Conservation (phyloP, 2,797 vertebrate species). For the Catamblyrhynchus diadema region DNA sequence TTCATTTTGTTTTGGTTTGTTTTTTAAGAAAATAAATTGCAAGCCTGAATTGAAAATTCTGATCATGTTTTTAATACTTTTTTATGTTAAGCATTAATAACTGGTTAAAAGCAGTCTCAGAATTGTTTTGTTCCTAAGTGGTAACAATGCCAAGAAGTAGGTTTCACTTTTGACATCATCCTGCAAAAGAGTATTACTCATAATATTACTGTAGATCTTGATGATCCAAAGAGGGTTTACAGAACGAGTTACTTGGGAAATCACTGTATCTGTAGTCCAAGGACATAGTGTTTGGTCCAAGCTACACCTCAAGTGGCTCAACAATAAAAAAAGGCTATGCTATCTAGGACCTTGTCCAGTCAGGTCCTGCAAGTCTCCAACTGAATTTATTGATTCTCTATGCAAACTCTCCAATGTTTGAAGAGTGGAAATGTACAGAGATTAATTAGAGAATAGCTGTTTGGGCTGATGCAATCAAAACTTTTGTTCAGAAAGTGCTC, state of each 20-base stretch:
- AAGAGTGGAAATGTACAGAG: neutral
- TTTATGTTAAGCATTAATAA: neutral
- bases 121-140: neutral
- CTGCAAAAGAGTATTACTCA: neutral
- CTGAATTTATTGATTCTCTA: neutral
- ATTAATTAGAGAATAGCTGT: neutral
- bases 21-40: neutral
- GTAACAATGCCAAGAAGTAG: neutral
- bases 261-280: neutral
- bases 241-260: neutral
- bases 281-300: neutral
- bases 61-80: neutral
- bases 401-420: neutral
- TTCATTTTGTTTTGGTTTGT: fast-evolving
- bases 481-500: neutral
- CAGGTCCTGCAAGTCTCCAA: neutral
- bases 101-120: neutral
- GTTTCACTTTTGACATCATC: neutral
- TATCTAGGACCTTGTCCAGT: neutral
- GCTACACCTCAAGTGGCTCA: neutral
- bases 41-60: neutral
- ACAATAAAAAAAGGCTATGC: neutral
- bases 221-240: neutral
- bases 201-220: neutral
- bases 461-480: neutral